A percentile compares a stretch with the other conserved stretches of the same genome.
phyloP scores from a whole-genome alignment of 2,888 invertebrate species.

The Byasa hedistus region DNA sequence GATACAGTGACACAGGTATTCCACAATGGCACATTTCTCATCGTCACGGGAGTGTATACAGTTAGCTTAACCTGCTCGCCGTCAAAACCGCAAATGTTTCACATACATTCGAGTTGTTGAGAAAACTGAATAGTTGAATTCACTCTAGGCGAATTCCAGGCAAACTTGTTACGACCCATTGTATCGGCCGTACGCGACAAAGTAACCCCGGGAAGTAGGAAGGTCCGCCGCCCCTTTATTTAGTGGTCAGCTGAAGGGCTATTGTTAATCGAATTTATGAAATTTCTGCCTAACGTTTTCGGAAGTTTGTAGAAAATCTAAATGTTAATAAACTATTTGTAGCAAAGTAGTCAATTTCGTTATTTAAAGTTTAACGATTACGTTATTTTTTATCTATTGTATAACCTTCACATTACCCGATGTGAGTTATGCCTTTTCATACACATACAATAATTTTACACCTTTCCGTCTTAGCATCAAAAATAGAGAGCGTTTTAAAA shows the following conservation, averaged over 20 bases:
- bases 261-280: constrained; percentile 19
- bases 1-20: constrained; percentile 12
- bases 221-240: constrained; percentile 34
- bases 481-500: neutral
- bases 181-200: constrained; percentile 50
- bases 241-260: constrained; percentile 24
- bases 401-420: neutral
- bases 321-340: neutral
- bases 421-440: neutral
- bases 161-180: constrained; percentile 65
- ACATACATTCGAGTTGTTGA: constrained; percentile 48
- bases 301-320: constrained; percentile 2
- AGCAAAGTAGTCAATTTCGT: no score
- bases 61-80: constrained; percentile 34
- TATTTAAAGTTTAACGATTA: no score
- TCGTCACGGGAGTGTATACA: constrained; percentile 25
- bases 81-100: constrained; percentile 43
- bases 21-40: constrained; percentile 22
- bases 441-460: neutral
- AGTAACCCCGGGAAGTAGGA: constrained; percentile 42
- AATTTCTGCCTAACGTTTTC: constrained; percentile 7
- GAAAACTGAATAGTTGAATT: constrained; percentile 66
- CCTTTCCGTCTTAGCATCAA: neutral
- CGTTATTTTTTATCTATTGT: no score
- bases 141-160: constrained; percentile 56